phyloP scores from a whole-genome alignment of 2,888 invertebrate species.

The Leptinotarsa juncta region DNA sequence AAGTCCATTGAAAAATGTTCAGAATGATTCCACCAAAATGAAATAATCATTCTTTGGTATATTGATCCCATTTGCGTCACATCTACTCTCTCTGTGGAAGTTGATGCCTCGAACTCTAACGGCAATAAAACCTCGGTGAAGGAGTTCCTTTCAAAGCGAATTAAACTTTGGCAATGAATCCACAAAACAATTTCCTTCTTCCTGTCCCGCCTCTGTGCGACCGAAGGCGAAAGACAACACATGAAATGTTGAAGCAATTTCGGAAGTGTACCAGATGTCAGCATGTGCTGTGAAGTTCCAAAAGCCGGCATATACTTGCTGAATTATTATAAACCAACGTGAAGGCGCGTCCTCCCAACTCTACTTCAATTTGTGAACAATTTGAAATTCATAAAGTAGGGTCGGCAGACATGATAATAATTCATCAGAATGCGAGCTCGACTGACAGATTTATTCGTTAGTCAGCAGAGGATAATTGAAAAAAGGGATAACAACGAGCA shows the following conservation, averaged over 20 bases:
- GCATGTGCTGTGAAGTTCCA: constrained; percentile 22
- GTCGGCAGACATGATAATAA: constrained; percentile 14
- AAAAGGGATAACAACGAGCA: constrained; percentile 14
- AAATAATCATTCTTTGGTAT: too few relatives aligned
- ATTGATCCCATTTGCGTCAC: too few relatives aligned
- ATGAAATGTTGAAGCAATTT: constrained; percentile 29
- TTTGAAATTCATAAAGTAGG: constrained; percentile 28
- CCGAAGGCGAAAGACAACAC: constrained; percentile 17
- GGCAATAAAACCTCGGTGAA: too few relatives aligned
- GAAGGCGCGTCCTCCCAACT: constrained; percentile 14
- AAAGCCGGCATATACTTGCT: constrained; percentile 16
- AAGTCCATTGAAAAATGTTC: too few relatives aligned
- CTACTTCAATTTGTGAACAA: constrained; percentile 28
- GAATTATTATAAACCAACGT: constrained; percentile 22
- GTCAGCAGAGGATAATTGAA: constrained; percentile 19
- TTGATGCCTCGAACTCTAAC: too few relatives aligned
- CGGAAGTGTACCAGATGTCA: constrained; percentile 26
- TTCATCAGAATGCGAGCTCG: constrained; percentile 12
- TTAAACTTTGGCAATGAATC: constrained; percentile 7
- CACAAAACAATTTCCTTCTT: background rate
- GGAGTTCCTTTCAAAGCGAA: background rate
- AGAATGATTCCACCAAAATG: too few relatives aligned
- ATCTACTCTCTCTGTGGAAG: too few relatives aligned
- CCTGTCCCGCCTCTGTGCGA: constrained; percentile 16
- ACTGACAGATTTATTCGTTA: constrained; percentile 16